A percentile compares a stretch with the other conserved stretches of the same genome.
These are phyloP conservation scores for Abramis brama DNA, from an alignment of 2,113 vertebrate species.

Conservation along the genomic window DNA sequence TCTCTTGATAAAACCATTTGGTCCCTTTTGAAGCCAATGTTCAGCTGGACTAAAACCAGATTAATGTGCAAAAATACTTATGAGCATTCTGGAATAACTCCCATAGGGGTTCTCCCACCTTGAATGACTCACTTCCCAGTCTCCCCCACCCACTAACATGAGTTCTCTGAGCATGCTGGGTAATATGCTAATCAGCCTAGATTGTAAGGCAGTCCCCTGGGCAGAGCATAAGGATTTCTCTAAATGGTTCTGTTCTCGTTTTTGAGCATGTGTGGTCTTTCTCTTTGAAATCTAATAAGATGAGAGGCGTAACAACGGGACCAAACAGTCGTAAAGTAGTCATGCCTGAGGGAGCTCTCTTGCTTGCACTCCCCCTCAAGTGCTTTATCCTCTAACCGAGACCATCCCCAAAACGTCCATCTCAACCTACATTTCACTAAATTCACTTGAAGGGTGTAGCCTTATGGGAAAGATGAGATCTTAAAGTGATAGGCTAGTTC, in stretches of 20 bases:
- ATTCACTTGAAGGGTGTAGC: background rate
- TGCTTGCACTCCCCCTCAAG: background rate
- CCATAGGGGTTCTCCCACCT: conserved; percentile 30
- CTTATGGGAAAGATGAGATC: background rate
- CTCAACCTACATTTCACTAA: conserved; percentile 16
- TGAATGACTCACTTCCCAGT: conserved; percentile 11
- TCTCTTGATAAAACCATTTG: conserved; percentile 18
- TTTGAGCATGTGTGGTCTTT: background rate
- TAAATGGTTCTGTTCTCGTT: conserved; percentile 29
- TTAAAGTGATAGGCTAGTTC: background rate
- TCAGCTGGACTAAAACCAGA: conserved; percentile 13
- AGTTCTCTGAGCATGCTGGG: conserved; percentile 14
- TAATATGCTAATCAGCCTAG: conserved; percentile 11
- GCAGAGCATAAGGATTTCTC: conserved; percentile 8
- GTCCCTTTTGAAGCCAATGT: background rate
- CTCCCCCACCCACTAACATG: conserved; percentile 7
- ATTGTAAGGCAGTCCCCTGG: conserved; percentile 26
- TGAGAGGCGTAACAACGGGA: conserved; percentile 5
- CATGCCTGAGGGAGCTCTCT: background rate
- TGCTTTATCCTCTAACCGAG: background rate
- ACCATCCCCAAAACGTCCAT: background rate
- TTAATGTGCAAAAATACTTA: conserved; percentile 17
- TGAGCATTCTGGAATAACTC: conserved; percentile 12
- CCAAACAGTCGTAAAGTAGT: conserved; percentile 1
- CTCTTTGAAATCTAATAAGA: conserved; percentile 24